Percentiles rank a stretch among this genome's conserved stretches.
Evolutionary conservation across 2,797 vertebrate species (phyloP).

Genomic region (Cynodonichthys magdalenae): DNA sequence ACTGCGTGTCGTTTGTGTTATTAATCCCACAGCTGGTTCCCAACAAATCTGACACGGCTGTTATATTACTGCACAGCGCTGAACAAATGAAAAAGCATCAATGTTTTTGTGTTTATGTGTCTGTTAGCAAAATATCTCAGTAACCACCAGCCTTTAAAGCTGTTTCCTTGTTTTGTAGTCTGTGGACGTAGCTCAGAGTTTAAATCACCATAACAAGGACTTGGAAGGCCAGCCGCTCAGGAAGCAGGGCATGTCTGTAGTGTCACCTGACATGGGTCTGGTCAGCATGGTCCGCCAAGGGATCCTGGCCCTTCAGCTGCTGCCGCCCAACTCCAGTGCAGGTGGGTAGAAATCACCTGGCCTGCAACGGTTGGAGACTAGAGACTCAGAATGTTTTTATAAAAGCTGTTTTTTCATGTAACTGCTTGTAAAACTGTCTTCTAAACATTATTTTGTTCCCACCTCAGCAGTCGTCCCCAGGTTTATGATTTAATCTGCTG

Average conservation of each 20-base stretch:
- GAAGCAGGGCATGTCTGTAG: constrained; percentile 89
- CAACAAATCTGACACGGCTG: too few species aligned
- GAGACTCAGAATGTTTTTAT: too few species aligned
- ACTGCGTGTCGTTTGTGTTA: neutral
- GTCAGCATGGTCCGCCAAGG: constrained; percentile 98
- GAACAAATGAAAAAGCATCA: too few species aligned
- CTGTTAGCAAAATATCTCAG: too few species aligned
- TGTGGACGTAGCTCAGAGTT: constrained; percentile 69
- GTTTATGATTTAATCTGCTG: too few species aligned
- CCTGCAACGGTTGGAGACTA: too few species aligned
- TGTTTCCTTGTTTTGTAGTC: constrained; percentile 64
- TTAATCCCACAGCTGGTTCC: neutral
- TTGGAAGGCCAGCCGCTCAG: constrained; percentile 74
- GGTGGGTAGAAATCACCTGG: constrained; percentile 74
- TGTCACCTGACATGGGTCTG: constrained; percentile 93
- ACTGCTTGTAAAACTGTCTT: too few species aligned
- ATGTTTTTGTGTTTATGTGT: too few species aligned
- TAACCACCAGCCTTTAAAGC: neutral
- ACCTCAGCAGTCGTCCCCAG: too few species aligned
- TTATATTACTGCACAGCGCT: too few species aligned
- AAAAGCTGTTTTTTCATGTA: too few species aligned
- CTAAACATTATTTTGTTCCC: too few species aligned
- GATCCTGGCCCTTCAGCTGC: constrained; percentile 93
- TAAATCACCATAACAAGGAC: constrained; percentile 64
- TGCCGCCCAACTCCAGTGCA: constrained; percentile 95